These are phyloP conservation scores for Belonocnema kinseyi DNA, from an alignment of 1,140 invertebrate species.

Conservation along the genomic window DNA sequence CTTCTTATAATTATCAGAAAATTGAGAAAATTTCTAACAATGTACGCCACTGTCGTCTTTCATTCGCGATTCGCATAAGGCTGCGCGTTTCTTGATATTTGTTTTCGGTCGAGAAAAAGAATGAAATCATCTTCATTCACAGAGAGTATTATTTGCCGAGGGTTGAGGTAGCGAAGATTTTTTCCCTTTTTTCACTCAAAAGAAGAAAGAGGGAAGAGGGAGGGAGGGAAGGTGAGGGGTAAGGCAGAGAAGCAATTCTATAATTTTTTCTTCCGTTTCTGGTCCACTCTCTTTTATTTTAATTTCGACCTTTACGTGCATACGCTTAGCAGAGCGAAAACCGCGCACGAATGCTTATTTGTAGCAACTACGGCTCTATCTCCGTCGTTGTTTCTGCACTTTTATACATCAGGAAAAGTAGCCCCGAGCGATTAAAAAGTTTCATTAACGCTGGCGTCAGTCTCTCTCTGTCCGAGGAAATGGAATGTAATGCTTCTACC, in stretches of 20 bases:
- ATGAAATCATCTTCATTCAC: constrained; percentile 1
- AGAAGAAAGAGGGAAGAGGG: constrained; percentile 32
- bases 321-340: constrained; percentile 47
- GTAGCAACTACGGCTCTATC: constrained; percentile 37
- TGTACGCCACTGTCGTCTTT: too few species aligned
- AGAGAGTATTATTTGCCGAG: constrained; percentile 24
- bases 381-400: constrained; percentile 42
- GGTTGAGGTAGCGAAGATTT: constrained; percentile 16
- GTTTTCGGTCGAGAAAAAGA: neutral
- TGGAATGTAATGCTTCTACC: constrained; percentile 61
- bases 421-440: constrained; percentile 65
- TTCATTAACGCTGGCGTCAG: constrained; percentile 64
- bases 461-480: constrained; percentile 61
- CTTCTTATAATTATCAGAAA: too few species aligned
- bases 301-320: constrained; percentile 52
- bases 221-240: constrained; percentile 25
- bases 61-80: too few species aligned
- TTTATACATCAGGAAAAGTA: constrained; percentile 53
- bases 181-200: neutral
- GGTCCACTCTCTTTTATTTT: constrained; percentile 54
- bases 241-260: constrained; percentile 48
- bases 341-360: constrained; percentile 39
- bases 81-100: neutral
- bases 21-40: too few species aligned
- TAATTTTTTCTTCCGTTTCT: constrained; percentile 50